phyloP scores from a whole-genome alignment of 2,113 vertebrate genomes.

The Tragelaphus imberbis region DNA sequence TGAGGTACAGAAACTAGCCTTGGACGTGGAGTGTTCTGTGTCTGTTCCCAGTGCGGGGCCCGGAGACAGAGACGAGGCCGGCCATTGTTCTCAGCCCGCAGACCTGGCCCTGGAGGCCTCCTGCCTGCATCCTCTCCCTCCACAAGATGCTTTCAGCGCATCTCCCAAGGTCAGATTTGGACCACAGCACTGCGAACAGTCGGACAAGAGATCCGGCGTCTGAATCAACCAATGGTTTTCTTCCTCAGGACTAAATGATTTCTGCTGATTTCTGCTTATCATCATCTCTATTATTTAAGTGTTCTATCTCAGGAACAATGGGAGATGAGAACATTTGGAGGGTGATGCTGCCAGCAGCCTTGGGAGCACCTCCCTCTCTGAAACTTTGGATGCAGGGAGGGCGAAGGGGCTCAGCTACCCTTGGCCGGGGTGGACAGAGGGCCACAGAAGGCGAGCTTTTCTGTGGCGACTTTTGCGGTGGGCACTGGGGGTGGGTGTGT shows the following conservation, averaged over 20 bases:
- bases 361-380: background rate
- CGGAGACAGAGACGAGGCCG: background rate
- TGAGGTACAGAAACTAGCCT: background rate
- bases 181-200: background rate
- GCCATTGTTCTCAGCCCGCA: background rate
- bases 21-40: background rate
- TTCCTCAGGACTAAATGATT: background rate
- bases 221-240: conserved; percentile 31
- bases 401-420: background rate
- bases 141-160: background rate
- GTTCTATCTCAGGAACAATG: background rate
- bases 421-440: background rate
- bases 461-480: background rate
- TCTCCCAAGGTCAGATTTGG: conserved; percentile 19
- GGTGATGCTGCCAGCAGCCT: background rate
- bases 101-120: background rate
- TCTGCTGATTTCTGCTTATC: background rate
- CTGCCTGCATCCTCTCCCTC: background rate
- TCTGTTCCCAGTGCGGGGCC: background rate
- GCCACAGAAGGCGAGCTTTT: background rate
- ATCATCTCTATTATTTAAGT: background rate
- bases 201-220: background rate
- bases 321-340: background rate
- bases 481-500: too few species aligned
- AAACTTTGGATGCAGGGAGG: background rate